Evolutionary conservation across 2,888 invertebrate genomes (phyloP).

Genomic region (Malthinus seriepunctatus): DNA sequence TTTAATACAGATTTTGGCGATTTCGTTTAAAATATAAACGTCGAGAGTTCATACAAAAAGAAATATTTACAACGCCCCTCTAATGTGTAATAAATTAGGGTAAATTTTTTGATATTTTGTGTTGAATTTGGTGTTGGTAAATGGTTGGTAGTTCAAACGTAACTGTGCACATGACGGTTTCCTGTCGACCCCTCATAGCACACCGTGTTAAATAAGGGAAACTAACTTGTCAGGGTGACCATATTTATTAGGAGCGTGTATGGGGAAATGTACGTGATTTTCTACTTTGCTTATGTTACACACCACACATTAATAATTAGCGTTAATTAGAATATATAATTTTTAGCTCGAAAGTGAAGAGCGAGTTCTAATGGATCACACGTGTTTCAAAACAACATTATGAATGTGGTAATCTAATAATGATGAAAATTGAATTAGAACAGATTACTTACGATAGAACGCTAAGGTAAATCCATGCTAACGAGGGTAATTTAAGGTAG

Average conservation of each 20-base stretch:
- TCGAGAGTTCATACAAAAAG: no score
- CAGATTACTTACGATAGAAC: conserved; percentile 26
- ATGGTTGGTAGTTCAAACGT: conserved; percentile 9
- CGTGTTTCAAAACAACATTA: conserved; percentile 11
- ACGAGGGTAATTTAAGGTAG: conserved; percentile 36
- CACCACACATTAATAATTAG: conserved; percentile 15
- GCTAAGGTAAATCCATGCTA: conserved; percentile 35
- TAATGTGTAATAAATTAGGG: no score
- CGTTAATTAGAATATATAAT: conserved; percentile 17
- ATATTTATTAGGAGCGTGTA: conserved; percentile 24
- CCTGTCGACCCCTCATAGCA: conserved; percentile 22
- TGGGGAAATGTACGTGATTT: conserved; percentile 26
- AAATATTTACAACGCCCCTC: no score
- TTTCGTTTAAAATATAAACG: no score
- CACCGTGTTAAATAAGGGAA: conserved; percentile 31
- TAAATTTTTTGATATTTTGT: background rate
- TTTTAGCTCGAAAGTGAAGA: conserved; percentile 9
- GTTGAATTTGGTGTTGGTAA: background rate
- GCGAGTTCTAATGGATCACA: conserved; percentile 13
- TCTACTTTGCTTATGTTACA: conserved; percentile 26
- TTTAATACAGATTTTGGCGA: no score
- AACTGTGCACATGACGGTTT: conserved; percentile 26
- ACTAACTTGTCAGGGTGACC: conserved; percentile 27
- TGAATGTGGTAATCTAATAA: conserved; percentile 24
- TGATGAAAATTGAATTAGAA: conserved; percentile 28